Evolutionary conservation across 2,113 vertebrate genomes (phyloP).

Genomic region (Mellivora capensis): DNA sequence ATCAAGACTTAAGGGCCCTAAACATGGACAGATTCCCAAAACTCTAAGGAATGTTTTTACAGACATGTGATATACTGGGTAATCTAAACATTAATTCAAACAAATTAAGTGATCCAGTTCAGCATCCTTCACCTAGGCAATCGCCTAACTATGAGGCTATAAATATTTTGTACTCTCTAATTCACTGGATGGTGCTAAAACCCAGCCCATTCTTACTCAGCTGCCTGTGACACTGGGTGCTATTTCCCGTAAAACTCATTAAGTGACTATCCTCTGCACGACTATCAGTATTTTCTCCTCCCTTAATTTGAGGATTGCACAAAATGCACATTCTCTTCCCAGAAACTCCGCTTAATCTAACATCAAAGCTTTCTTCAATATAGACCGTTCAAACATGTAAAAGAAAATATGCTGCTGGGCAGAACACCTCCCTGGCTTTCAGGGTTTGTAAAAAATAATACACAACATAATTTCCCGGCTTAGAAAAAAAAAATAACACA

Average conservation of each 20-base stretch:
- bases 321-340: background rate
- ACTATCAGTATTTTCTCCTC: background rate
- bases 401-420: background rate
- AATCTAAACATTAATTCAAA: constrained; percentile 29
- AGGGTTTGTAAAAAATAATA: background rate
- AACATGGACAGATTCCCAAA: background rate
- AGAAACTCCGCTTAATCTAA: background rate
- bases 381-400: background rate
- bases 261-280: background rate
- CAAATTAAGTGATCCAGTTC: background rate
- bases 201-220: background rate
- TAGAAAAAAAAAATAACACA: background rate
- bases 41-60: background rate
- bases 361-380: background rate
- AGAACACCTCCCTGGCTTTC: background rate
- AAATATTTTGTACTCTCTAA: constrained; percentile 19
- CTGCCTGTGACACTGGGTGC: background rate
- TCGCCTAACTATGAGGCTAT: background rate
- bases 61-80: background rate
- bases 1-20: background rate
- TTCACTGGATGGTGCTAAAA: constrained; percentile 23
- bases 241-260: background rate
- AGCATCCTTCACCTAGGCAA: background rate
- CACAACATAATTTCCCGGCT: background rate
- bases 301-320: background rate